Evolutionary conservation across 2,113 vertebrate genomes (phyloP).

Genomic region (Crocuta crocuta): DNA sequence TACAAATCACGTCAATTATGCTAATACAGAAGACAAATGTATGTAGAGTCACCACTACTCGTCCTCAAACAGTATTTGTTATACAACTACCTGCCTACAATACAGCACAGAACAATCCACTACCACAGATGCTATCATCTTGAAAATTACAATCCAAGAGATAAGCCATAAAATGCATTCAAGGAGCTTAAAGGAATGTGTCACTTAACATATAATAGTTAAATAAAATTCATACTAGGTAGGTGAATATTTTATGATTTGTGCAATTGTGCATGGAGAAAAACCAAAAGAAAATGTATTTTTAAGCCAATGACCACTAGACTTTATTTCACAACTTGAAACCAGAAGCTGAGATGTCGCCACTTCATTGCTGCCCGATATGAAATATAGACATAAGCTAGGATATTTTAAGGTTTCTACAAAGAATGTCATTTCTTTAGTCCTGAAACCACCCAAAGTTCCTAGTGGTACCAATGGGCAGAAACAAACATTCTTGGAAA

Average conservation of each 20-base stretch:
- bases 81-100: background rate
- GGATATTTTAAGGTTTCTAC: background rate
- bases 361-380: background rate
- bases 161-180: background rate
- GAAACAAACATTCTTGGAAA: background rate
- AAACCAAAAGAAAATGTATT: background rate
- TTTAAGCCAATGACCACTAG: background rate
- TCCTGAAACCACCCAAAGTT: background rate
- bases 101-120: background rate
- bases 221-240: background rate
- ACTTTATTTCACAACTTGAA: slow-evolving; percentile 18
- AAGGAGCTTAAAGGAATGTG: background rate
- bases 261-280: background rate
- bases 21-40: background rate
- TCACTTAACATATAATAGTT: background rate
- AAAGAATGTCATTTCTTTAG: background rate
- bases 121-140: background rate
- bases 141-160: slow-evolving; percentile 26
- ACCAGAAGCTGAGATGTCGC: background rate
- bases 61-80: background rate
- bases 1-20: background rate
- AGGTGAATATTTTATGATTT: slow-evolving; percentile 1
- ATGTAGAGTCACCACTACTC: background rate
- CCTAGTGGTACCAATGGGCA: background rate
- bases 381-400: background rate